phyloP scores from a whole-genome alignment of 2,113 vertebrate genomes.

The Oceanites oceanicus region DNA sequence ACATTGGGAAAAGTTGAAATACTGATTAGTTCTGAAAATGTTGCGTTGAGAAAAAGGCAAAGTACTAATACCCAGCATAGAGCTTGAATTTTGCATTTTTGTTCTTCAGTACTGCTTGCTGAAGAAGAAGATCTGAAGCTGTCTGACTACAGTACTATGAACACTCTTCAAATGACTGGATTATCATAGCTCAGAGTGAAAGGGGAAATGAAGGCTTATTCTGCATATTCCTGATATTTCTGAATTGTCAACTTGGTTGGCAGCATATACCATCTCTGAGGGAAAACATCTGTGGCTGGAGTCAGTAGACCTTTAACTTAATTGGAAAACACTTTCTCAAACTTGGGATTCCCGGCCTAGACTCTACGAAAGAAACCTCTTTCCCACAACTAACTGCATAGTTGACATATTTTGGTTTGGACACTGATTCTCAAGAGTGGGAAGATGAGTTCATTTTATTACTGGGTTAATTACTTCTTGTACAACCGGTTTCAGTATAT shows the following conservation, averaged over 20 bases:
- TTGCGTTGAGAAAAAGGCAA: neutral
- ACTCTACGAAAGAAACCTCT: neutral
- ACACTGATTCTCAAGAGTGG: neutral
- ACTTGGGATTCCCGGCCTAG: neutral
- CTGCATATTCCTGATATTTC: neutral
- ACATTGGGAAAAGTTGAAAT: neutral
- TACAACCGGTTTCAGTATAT: neutral
- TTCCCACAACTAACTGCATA: constrained; percentile 11
- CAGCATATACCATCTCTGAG: neutral
- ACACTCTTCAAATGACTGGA: neutral
- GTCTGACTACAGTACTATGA: neutral
- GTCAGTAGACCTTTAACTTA: constrained; percentile 5
- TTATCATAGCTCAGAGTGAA: neutral
- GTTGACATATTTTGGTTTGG: constrained; percentile 23
- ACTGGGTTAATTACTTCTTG: neutral
- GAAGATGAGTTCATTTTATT: constrained; percentile 5
- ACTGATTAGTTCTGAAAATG: neutral
- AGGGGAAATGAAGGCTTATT: neutral
- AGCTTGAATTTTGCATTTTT: neutral
- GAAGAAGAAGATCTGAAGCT: neutral
- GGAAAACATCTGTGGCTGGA: constrained; percentile 18
- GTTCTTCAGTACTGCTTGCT: neutral
- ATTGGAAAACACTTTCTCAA: constrained; percentile 33
- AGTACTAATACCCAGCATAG: neutral
- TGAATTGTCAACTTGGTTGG: neutral